phyloP scores from a whole-genome alignment of 2,113 vertebrate genomes.

The Orcinus orca region DNA sequence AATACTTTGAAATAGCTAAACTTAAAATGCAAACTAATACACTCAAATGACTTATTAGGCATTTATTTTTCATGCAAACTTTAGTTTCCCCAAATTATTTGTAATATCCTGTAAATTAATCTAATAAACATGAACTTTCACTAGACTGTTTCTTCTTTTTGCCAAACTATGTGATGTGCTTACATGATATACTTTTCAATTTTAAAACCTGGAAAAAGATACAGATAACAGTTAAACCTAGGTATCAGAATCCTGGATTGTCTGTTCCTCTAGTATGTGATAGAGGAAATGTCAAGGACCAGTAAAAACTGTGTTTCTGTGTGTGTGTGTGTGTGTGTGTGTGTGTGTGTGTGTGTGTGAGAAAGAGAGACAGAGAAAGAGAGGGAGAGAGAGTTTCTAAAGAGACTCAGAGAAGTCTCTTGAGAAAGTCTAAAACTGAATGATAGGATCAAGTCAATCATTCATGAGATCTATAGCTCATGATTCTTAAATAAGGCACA shows the following conservation, averaged over 20 bases:
- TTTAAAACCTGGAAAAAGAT: background rate
- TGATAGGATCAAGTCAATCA: background rate
- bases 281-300: background rate
- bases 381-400: background rate
- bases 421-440: background rate
- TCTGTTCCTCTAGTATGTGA: background rate
- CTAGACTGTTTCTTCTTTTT: background rate
- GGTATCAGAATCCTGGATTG: background rate
- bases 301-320: background rate
- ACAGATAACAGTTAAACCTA: background rate
- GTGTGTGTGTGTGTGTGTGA: background rate
- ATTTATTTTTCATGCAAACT: background rate
- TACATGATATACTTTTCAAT: background rate
- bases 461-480: background rate
- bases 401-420: background rate
- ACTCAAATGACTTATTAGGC: background rate
- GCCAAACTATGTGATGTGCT: background rate
- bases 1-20: background rate
- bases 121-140: background rate
- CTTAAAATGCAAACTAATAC: background rate
- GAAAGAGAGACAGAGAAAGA: background rate
- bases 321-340: background rate
- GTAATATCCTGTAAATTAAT: background rate
- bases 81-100: background rate
- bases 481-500: background rate